These are phyloP conservation scores for Ernsta delagoae DNA, from an alignment of 2,888 invertebrate species.

Conservation along the genomic window DNA sequence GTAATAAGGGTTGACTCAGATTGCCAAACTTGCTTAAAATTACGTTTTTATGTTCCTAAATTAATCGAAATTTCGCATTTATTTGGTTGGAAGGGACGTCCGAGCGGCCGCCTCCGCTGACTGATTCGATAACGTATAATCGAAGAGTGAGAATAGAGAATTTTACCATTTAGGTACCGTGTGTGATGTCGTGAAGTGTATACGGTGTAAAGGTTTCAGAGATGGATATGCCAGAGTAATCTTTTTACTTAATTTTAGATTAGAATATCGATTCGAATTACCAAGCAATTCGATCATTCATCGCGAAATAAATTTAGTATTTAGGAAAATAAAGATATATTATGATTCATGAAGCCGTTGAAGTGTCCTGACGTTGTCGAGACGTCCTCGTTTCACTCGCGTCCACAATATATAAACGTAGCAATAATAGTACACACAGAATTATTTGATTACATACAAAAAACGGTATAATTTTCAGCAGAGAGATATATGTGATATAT, in stretches of 20 bases:
- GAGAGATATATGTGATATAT: constrained; percentile 74
- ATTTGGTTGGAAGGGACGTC: constrained; percentile 47
- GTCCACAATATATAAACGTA: constrained; percentile 62
- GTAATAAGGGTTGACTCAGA: constrained; percentile 50
- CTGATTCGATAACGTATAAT: constrained; percentile 72
- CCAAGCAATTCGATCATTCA: constrained; percentile 83
- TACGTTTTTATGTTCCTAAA: constrained; percentile 60
- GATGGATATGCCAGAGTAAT: constrained; percentile 73
- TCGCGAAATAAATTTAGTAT: constrained; percentile 80
- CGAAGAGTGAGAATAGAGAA: constrained; percentile 78
- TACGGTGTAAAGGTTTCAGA: constrained; percentile 67
- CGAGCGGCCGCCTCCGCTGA: constrained; percentile 55
- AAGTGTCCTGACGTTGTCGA: constrained; percentile 57
- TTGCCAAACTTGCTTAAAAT: constrained; percentile 51
- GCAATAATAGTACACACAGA: constrained; percentile 48
- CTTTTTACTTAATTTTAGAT: constrained; percentile 74
- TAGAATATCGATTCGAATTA: constrained; percentile 78
- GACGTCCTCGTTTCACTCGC: constrained; percentile 57
- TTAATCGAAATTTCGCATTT: constrained; percentile 56
- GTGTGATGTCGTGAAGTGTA: constrained; percentile 72
- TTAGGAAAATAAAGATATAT: constrained; percentile 76
- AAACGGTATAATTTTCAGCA: constrained; percentile 50
- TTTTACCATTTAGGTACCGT: constrained; percentile 69
- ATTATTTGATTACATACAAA: constrained; percentile 47
- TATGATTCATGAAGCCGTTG: constrained; percentile 67